Percentiles rank a stretch among this genome's conserved stretches.
These are phyloP conservation scores for Chironomus riparius DNA, from an alignment of 2,888 invertebrate genomes.

Conservation along the genomic window DNA sequence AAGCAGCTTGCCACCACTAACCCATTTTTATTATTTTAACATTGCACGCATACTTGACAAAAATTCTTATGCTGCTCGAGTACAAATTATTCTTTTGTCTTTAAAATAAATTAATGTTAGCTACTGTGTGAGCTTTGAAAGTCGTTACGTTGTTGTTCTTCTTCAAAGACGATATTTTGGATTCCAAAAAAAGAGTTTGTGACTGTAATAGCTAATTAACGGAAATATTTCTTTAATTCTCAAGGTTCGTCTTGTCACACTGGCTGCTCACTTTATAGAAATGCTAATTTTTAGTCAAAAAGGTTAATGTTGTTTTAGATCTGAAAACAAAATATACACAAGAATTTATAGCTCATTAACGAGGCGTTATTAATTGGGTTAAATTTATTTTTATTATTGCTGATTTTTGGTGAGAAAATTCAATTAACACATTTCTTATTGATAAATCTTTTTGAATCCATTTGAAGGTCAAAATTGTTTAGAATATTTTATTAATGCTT, in stretches of 20 bases:
- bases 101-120: neutral
- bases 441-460: too few relatives aligned
- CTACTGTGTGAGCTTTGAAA: neutral
- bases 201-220: conserved; percentile 18
- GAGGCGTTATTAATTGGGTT: too few relatives aligned
- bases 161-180: neutral
- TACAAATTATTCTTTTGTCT: conserved; percentile 7
- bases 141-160: neutral
- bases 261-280: neutral
- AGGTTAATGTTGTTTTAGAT: too few relatives aligned
- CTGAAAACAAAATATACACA: too few relatives aligned
- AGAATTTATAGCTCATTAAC: too few relatives aligned
- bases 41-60: neutral
- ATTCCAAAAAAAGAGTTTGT: neutral
- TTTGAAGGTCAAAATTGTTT: too few relatives aligned
- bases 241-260: neutral
- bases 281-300: too few relatives aligned
- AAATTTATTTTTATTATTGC: too few relatives aligned
- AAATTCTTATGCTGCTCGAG: neutral
- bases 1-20: conserved; percentile 9
- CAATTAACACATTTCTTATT: too few relatives aligned
- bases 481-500: too few relatives aligned
- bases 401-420: too few relatives aligned
- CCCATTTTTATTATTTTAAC: conserved; percentile 5
- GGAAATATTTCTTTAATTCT: conserved; percentile 6